Base-by-base conservation (phyloP, 2,888 invertebrate genomes). In the Erebia ligea region DNA sequence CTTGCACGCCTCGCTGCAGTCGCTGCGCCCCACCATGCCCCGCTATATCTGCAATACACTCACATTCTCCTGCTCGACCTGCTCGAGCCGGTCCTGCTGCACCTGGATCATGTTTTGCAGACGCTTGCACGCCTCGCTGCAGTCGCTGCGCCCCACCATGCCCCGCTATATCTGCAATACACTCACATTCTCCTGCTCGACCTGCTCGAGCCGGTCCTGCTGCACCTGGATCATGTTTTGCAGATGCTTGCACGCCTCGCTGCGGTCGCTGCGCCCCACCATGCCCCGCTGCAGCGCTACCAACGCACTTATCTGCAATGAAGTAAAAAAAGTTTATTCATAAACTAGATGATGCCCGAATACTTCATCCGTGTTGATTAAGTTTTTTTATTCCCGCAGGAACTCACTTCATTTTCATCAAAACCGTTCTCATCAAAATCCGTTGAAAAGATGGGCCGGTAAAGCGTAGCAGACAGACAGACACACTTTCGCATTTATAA, bases 111-210 rank as follows among this genome's bases (percentile, higher is more conserved):
- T 88, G 76, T 91, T 88, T 77, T 92, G 91, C 54, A 93, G 80
- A 52, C 91, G 91, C 54, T 81, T 82, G 80, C 92, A 92, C 0
- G 92, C 91, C 19, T 88, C 87, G 69, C 79, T 85, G 59, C 84
- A 83, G 75, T 89, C 89, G 0, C 87, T 85, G 48, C 83, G 79
- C 1, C 82, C 83, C 2, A 87, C 83, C 1, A 90, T 50, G 15
- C 5, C n/a, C 15, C 15, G 50, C n/a, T n/a, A 50, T n/a, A n/a
- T n/a, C 15, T 5, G n/a, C n/a, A 45, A 19, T 9, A 21, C 19
- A 70, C 90, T 71, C 84, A 93, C 92, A 79, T 93, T 93, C 74
- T 93, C 93, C 63, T 89, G 89, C 73, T 92, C 91, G 40, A 89
- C 77, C 59, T 82, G 84, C 17, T 89, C 88, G 0, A 92, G 79